Base-by-base conservation (phyloP, 2,888 invertebrate species). In the Micropterix aruncella region DNA sequence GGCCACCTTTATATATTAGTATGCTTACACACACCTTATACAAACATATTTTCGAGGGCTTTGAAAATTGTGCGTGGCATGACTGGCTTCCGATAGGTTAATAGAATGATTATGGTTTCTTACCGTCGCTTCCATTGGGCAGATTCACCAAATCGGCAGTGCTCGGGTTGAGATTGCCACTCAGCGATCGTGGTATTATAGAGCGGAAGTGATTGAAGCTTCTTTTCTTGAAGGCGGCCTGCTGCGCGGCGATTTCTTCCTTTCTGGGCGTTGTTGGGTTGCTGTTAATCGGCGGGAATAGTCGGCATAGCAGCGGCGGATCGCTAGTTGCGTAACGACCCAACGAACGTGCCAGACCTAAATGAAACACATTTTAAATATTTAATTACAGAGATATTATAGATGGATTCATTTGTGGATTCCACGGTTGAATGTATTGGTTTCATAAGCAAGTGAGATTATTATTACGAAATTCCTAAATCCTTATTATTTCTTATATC, bases 181-280 rank as follows among this genome's bases (percentile, higher is more conserved):
- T 94, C 54, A 95, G 70, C 16, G 93, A 93, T 19, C 92, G 77
- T 0, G 94, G 94, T 57, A 96, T 89, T 40, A 95, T 94, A 0
- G 90, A 84, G 41, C 93, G 74, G 57, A 83, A 86, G 55, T 80
- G 83, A 48, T 81, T 81, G 50, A 82, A 81, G 52, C 76, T 80
- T 1, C 77, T 63, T 50, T 79, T 71, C 17, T 81, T 77, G 53
- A 81, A 82, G 44, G 75, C 61, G 0, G 66, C 63, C 0, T 65
- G 66, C 49, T 70, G 66, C 42, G 70, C 67, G 44, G 67, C 60
- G 48, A 61, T 60, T 27, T 66, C 56, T 54, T 69, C 58, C 18
- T 65, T 63, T 57, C 66, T 63, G 54, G 65, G 53, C 64, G 79
- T 52, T 52, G 67, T 67, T 0, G 63, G 64, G 0, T 70, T 70